These are phyloP conservation scores for Sarcophaga rosellei DNA, from an alignment of 2,888 invertebrate genomes.

Conservation along the genomic window DNA sequence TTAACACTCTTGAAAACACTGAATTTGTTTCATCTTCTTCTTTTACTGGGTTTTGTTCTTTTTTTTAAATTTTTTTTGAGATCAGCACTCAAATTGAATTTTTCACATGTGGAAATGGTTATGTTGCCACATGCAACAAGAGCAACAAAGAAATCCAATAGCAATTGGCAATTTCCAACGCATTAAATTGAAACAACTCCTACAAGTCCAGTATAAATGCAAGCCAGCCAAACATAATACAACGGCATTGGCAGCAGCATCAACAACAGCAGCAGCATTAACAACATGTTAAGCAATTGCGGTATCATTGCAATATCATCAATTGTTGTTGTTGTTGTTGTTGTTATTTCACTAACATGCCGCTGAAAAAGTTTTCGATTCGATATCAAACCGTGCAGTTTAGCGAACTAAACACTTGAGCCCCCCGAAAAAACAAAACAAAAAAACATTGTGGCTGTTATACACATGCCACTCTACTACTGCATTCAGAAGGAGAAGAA, in stretches of 20 bases:
- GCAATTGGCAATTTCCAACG: slow-evolving; percentile 46
- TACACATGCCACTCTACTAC: background rate
- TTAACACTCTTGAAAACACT: slow-evolving; percentile 57
- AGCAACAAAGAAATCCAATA: slow-evolving; percentile 20
- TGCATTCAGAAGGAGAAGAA: background rate
- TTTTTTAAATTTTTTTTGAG: background rate
- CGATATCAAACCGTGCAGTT: slow-evolving; percentile 60
- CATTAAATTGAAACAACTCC: slow-evolving; percentile 56
- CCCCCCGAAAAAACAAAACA: slow-evolving; percentile 43
- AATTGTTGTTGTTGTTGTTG: slow-evolving; percentile 56
- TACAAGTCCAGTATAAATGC: slow-evolving; percentile 51
- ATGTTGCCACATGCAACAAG: slow-evolving; percentile 14
- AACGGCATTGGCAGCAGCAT: background rate
- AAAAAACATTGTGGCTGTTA: background rate
- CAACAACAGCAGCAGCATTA: background rate
- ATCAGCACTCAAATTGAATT: slow-evolving; percentile 58
- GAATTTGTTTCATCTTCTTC: background rate
- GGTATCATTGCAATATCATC: slow-evolving; percentile 66
- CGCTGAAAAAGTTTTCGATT: slow-evolving; percentile 55
- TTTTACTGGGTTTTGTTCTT: slow-evolving; percentile 4
- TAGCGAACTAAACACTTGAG: slow-evolving; percentile 57
- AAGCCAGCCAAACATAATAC: background rate
- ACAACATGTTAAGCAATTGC: slow-evolving; percentile 45
- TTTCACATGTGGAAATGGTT: slow-evolving; percentile 28
- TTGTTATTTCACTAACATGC: slow-evolving; percentile 62